Conservation (phyloP, 2,113 vertebrate species). For the Cavia porcellus region DNA sequence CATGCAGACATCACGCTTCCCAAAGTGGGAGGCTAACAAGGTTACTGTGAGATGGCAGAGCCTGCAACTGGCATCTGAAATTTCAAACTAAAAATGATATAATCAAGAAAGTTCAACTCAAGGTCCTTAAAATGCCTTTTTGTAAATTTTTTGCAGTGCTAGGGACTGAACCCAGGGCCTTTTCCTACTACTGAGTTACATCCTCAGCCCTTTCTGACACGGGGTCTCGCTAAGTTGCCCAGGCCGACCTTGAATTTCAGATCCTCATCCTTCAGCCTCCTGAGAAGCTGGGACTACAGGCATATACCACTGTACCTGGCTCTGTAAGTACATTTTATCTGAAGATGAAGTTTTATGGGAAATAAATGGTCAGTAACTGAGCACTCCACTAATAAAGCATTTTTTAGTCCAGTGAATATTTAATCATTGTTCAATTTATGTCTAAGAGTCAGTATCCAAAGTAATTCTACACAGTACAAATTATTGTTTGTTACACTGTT, state of each 20-base stretch:
- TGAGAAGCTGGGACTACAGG: neutral
- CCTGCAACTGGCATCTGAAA: slow-evolving; percentile 16
- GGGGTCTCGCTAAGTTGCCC: neutral
- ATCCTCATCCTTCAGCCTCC: neutral
- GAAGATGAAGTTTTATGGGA: slow-evolving; percentile 15
- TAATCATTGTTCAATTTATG: slow-evolving; percentile 15
- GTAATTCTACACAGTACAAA: slow-evolving; percentile 26
- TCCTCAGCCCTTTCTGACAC: neutral
- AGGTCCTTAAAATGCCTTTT: neutral
- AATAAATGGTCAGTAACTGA: slow-evolving; percentile 53
- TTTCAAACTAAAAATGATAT: slow-evolving; percentile 39
- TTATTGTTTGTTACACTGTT: neutral
- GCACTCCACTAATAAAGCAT: slow-evolving; percentile 9
- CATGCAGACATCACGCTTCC: neutral
- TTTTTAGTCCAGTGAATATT: slow-evolving; percentile 42
- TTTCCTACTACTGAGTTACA: neutral
- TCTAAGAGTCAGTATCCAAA: slow-evolving; percentile 15
- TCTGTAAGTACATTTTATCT: slow-evolving; percentile 47
- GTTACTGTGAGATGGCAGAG: neutral
- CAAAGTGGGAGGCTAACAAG: neutral
- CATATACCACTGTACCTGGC: neutral
- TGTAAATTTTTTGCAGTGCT: neutral
- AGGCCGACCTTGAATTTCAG: neutral
- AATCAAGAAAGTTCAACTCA: slow-evolving; percentile 44
- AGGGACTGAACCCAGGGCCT: neutral